Conservation (phyloP, 2,797 vertebrate species). For the Parambassis ranga region DNA sequence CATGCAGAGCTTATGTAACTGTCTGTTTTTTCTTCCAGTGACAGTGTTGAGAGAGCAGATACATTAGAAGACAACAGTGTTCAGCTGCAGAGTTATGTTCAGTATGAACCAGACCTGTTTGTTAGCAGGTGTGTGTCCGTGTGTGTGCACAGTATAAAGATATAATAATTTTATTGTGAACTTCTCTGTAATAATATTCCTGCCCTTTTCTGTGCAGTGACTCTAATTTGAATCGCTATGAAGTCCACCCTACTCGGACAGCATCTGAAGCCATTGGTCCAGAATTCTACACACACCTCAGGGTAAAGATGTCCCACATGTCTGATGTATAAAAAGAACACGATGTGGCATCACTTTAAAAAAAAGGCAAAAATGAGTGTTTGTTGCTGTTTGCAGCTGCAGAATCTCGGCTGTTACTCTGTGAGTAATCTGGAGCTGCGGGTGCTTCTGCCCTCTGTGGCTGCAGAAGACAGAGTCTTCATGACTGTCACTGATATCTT, state of each 20-base stretch:
- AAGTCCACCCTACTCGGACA: slow-evolving; percentile 85
- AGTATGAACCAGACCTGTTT: slow-evolving; percentile 89
- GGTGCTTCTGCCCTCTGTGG: slow-evolving; percentile 84
- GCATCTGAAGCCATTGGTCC: slow-evolving; percentile 84
- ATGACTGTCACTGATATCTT: slow-evolving; percentile 84
- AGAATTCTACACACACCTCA: slow-evolving; percentile 88
- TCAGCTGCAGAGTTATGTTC: slow-evolving; percentile 80
- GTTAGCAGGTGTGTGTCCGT: slow-evolving; percentile 85
- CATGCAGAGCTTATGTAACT: not conserved
- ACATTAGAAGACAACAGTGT: slow-evolving; percentile 85
- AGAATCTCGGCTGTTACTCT: slow-evolving; percentile 89
- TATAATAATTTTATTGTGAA: no score
- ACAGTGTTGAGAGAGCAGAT: slow-evolving; percentile 83
- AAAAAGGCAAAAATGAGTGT: not conserved
- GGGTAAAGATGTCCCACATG: slow-evolving; percentile 74
- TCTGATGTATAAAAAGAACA: not conserved
- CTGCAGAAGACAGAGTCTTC: slow-evolving; percentile 80
- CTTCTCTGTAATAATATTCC: no score
- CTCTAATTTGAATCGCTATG: slow-evolving; percentile 89
- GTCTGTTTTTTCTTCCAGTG: slow-evolving; percentile 72
- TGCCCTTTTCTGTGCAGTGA: slow-evolving; percentile 72
- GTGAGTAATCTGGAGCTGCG: slow-evolving; percentile 82
- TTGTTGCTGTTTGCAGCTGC: slow-evolving; percentile 78
- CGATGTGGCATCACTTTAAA: not conserved
- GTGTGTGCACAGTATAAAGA: not conserved